Evolutionary conservation across 2,797 vertebrate species (phyloP), one percentile per base, ranked within the genome.

Genomic region (Astyanax mexicanus): DNA sequence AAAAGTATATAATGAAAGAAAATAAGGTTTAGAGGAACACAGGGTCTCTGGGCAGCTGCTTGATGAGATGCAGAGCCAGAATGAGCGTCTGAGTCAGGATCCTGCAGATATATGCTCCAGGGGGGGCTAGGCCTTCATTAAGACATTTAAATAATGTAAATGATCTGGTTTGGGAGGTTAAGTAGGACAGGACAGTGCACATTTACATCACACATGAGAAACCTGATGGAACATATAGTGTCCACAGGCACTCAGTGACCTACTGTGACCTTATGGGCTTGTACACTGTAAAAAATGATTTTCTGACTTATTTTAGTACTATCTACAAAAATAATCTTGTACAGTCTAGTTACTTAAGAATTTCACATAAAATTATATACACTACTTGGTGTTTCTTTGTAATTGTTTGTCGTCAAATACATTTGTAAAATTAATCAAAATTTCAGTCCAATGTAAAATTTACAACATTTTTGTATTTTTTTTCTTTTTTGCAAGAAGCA

Each of bases 141-240:
- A 51, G 47, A 11, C 11, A 52, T 32, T n/a, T n/a, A n/a, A n/a
- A n/a, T n/a, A n/a, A n/a, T 9, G 6, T 9, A 3, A 17, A n/a
- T 38, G 38, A 61, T 21, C 32, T 23, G n/a, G 58, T 61, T 15
- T 21, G 58, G 32, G 58, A 35, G n/a, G 58, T 61, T 61, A 38
- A 4, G 27, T 8, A 2, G 2, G 3, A 21, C 8, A 12, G 4
- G 35, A n/a, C 7, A 60, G 27, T 68, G 29, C 29, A 13, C 49
- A 68, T 47, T 58, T 4, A 1, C 15, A 1, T n/a, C 55, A 58
- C 55, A 37, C 23, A 57, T 19, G 13, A 10, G 32, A 6, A 60
- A 69, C 52, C 49, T 1, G 25, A 23, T 23, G 38, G 11, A 23
- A 19, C 8, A 25, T 9, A 55, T 21, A 13, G 21, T 21, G 23